These are phyloP conservation scores for Cantharis rustica DNA, from an alignment of 2,888 invertebrate species.

Conservation along the genomic window DNA sequence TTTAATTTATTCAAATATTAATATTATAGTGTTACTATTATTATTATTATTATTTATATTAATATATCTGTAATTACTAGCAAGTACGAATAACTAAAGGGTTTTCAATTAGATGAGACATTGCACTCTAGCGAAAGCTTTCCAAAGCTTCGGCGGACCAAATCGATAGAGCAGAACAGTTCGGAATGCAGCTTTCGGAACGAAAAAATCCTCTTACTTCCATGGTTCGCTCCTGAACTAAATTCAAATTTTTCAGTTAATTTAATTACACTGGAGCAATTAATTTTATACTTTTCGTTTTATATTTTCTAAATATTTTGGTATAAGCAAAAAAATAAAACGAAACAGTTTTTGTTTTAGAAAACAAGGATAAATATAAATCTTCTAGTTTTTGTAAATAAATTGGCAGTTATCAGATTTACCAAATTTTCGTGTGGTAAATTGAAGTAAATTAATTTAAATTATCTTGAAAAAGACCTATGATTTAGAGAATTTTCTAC, in stretches of 20 bases:
- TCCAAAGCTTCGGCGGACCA: conserved; percentile 2
- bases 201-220: conserved; percentile 8
- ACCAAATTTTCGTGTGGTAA: background rate
- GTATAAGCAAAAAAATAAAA: background rate
- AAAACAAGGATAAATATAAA: background rate
- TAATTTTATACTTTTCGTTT: background rate
- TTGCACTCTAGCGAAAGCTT: conserved; percentile 35
- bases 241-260: background rate
- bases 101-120: background rate
- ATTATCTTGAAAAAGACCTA: background rate
- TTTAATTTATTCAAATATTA: background rate
- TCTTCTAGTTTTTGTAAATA: background rate
- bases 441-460: background rate
- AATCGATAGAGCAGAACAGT: conserved; percentile 38
- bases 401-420: background rate
- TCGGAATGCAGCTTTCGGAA: conserved; percentile 26
- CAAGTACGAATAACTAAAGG: background rate
- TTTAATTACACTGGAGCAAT: background rate
- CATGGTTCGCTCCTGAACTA: conserved; percentile 26
- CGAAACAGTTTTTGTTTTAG: background rate
- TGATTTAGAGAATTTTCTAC: background rate
- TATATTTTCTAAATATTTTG: background rate
- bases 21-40: background rate
- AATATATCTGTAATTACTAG: background rate
- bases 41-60: background rate